Percentiles rank a stretch among this genome's conserved stretches.
Conservation (phyloP, 2,888 invertebrate genomes). For the Gymnocheta viridis region DNA sequence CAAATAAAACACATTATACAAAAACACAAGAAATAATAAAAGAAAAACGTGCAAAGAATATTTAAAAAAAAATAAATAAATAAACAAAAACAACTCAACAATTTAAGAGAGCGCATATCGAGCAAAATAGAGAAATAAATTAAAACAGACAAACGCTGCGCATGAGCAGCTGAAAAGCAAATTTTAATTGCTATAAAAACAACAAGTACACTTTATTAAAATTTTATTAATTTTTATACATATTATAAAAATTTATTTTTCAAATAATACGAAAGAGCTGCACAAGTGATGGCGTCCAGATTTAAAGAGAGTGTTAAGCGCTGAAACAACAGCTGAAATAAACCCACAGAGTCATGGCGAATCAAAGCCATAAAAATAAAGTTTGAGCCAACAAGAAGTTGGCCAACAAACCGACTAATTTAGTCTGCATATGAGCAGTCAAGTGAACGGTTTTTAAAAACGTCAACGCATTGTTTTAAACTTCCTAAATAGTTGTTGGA, state of each 20-base stretch:
- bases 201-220: slow-evolving; percentile 6
- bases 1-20: slow-evolving; percentile 23
- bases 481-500: slow-evolving; percentile 62
- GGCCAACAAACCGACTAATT: slow-evolving; percentile 79
- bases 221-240: not conserved
- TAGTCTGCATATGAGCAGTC: slow-evolving; percentile 82
- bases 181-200: slow-evolving; percentile 13
- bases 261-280: not conserved
- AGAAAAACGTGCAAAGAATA: slow-evolving; percentile 67
- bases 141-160: slow-evolving; percentile 25
- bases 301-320: slow-evolving; percentile 41
- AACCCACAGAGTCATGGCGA: not conserved
- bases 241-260: not conserved
- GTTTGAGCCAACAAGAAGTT: slow-evolving; percentile 76
- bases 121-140: slow-evolving; percentile 39
- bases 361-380: slow-evolving; percentile 2
- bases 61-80: slow-evolving; percentile 33
- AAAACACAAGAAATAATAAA: slow-evolving; percentile 37
- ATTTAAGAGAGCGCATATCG: slow-evolving; percentile 45
- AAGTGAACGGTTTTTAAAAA: slow-evolving; percentile 76
- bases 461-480: slow-evolving; percentile 55
- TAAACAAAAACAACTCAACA: slow-evolving; percentile 17
- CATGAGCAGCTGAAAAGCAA: slow-evolving; percentile 48
- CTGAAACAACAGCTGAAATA: slow-evolving; percentile 58
- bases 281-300: not conserved